phyloP scores from a whole-genome alignment of 2,797 vertebrate species.

The Hylomyscus alleni region DNA sequence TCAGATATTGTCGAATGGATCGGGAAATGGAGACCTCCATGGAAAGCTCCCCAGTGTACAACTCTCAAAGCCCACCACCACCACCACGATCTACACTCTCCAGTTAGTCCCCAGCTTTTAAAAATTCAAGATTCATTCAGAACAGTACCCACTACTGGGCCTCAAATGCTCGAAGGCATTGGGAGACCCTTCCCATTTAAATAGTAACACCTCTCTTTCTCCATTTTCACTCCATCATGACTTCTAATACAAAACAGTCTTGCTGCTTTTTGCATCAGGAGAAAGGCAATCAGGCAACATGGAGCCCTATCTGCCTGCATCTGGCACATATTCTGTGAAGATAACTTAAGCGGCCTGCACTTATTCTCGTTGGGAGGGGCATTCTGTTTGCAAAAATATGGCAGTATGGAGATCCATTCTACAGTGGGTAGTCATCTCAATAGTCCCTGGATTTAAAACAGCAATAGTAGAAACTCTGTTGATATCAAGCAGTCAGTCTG shows the following conservation, averaged over 20 bases:
- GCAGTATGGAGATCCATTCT: background rate
- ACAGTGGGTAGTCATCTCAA: background rate
- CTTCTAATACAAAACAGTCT: background rate
- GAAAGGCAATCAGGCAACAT: background rate
- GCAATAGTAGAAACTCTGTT: background rate
- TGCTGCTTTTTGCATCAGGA: background rate
- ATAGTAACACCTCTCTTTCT: background rate
- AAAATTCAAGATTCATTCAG: background rate
- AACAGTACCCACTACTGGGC: background rate
- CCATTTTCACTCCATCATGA: background rate
- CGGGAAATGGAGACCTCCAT: background rate
- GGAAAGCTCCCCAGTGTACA: background rate
- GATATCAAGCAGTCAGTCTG: background rate
- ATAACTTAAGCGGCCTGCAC: background rate
- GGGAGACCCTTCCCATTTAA: background rate
- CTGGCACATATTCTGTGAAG: background rate
- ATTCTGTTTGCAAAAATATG: background rate
- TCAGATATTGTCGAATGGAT: background rate
- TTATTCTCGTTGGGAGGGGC: background rate
- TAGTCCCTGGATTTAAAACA: constrained; percentile 18
- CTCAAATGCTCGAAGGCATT: background rate
- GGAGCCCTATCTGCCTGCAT: background rate
- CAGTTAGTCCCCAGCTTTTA: background rate
- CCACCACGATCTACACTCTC: background rate
- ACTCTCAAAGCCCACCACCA: background rate